A percentile compares a stretch with the other conserved stretches of the same genome.
Evolutionary conservation across 2,888 invertebrate species (phyloP).

Genomic region (Geophilus truncorum): DNA sequence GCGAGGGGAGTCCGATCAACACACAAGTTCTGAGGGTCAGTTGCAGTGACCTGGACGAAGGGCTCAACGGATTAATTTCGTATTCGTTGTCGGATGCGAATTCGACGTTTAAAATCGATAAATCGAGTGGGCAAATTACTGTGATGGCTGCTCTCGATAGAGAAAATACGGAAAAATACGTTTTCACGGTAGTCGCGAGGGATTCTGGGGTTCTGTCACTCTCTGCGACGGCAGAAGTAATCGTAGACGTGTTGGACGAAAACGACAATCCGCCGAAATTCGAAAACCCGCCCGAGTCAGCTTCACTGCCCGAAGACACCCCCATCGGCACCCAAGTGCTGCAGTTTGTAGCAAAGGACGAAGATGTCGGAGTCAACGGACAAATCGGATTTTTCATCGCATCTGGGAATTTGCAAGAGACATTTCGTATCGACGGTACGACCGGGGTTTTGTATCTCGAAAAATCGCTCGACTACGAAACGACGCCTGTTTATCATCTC

Average conservation of each 20-base stretch:
- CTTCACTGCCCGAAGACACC: slow-evolving; percentile 78
- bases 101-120: slow-evolving; percentile 67
- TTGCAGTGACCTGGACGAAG: slow-evolving; percentile 81
- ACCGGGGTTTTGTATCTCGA: slow-evolving; percentile 79
- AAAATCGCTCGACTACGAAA: slow-evolving; percentile 86
- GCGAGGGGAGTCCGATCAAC: slow-evolving; percentile 75
- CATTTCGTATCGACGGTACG: slow-evolving; percentile 78
- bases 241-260: slow-evolving; percentile 82
- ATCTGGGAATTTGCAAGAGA: slow-evolving; percentile 76
- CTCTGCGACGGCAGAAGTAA: slow-evolving; percentile 68
- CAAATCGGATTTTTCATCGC: slow-evolving; percentile 79
- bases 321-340: slow-evolving; percentile 74
- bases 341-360: slow-evolving; percentile 77
- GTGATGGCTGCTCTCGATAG: slow-evolving; percentile 73
- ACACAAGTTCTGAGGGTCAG: slow-evolving; percentile 79
- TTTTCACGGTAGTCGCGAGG: slow-evolving; percentile 72
- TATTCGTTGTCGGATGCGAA: slow-evolving; percentile 54
- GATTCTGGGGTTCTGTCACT: slow-evolving; percentile 69
- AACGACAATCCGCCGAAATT: slow-evolving; percentile 82
- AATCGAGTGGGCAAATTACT: slow-evolving; percentile 80
- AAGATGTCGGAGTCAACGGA: slow-evolving; percentile 77
- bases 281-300: slow-evolving; percentile 61
- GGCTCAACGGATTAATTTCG: slow-evolving; percentile 80
- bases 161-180: slow-evolving; percentile 70
- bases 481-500: slow-evolving; percentile 70